Base-by-base conservation (phyloP, 2,888 invertebrate species). In the Sicus ferrugineus region DNA sequence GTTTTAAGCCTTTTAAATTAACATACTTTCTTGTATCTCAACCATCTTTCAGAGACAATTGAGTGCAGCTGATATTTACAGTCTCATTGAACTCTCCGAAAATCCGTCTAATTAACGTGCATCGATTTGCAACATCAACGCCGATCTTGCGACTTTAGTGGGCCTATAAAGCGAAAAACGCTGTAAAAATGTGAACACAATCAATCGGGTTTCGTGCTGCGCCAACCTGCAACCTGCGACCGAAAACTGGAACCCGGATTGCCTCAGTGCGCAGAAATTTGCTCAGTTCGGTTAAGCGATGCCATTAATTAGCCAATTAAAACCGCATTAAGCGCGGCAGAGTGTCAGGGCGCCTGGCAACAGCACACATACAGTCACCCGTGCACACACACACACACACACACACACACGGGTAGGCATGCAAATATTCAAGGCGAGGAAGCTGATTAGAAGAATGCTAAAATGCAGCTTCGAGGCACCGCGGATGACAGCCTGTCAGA, bases 401-500 rank as follows among this genome's bases (percentile, higher is more conserved):
- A n/a, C n/a, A 30, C 38, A 2, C 31, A 2, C 2, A 16, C 16
- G 23, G 42, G 16, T 2, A n/a, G 26, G 31, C 65, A 16, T 56
- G 6, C 14, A 34, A 65, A 28, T 16, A 26, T 46, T 67, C 48
- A 54, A 54, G 54, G 28, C 26, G 54, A 21, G 54, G 54, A 6
- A 6, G 54, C 28, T 64, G 11, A 42, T 31, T 19, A 64, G 31
- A 9, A 21, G 19, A 31, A 64, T 21, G 50, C 48, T 50, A 14
- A 50, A 2, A 38, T 21, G 38, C 30, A 30, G 62, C 62, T 23
- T n/a, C 26, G 26, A 19, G 38, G 21, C 63, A 42, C 7, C 50
- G 23, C 46, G 9, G n/a, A 50, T 5, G 28, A 56, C 34, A 69
- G 64, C 66, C 69, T 59, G 69, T 69, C 65, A 69, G 64, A 50